These are phyloP conservation scores for Chinchilla lanigera DNA, from an alignment of 2,113 vertebrate species.

Conservation along the genomic window DNA sequence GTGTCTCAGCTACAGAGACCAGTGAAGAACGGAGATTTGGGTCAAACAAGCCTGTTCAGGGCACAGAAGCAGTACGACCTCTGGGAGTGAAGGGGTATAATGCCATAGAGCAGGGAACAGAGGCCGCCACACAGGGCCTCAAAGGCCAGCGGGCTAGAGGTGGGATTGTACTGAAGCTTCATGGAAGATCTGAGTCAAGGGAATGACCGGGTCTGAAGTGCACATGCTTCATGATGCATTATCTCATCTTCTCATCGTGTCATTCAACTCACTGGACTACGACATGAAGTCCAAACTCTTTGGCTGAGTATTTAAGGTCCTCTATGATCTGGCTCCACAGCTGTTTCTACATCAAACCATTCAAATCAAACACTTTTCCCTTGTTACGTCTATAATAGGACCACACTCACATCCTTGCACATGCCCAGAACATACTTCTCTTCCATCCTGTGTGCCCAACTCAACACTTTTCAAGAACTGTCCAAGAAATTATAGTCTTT, in stretches of 20 bases:
- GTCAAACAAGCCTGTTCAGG: neutral
- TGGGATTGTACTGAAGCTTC: neutral
- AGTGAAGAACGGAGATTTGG: neutral
- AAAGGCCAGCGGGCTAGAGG: neutral
- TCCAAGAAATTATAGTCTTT: neutral
- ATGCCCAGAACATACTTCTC: neutral
- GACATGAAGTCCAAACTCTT: neutral
- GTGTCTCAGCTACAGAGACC: neutral
- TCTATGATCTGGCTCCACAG: neutral
- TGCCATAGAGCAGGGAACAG: neutral
- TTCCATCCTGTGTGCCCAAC: neutral
- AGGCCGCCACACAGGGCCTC: too few species aligned
- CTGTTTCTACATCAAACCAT: neutral
- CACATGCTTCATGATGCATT: accelerated
- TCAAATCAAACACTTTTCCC: neutral
- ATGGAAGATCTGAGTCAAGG: accelerated
- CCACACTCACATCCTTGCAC: neutral
- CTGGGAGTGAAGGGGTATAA: accelerated
- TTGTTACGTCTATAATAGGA: neutral
- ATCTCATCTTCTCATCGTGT: neutral
- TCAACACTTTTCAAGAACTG: neutral
- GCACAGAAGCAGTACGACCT: neutral
- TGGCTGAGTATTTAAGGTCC: neutral
- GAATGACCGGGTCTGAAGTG: neutral
- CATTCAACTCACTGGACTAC: neutral